Conservation (phyloP, 2,888 invertebrate species). For the Lycocerus yunnanus region DNA sequence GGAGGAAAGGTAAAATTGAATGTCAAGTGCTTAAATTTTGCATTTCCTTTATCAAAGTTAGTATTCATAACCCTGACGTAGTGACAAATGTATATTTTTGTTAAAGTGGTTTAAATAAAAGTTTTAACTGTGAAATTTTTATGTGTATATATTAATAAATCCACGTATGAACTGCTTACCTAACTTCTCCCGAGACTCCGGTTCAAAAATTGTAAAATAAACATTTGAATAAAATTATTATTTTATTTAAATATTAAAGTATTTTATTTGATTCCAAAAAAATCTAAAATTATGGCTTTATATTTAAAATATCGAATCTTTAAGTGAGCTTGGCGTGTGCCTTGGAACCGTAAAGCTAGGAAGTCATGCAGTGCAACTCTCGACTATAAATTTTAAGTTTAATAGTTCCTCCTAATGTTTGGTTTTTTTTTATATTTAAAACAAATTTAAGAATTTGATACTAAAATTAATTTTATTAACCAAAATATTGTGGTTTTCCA, state of each 20-base stretch:
- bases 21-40: conserved; percentile 2
- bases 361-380: conserved; percentile 14
- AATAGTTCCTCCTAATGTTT: conserved; percentile 10
- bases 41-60: not conserved
- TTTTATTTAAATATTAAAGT: not conserved
- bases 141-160: not conserved
- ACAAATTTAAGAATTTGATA: not conserved
- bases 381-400: conserved; percentile 17
- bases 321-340: conserved; percentile 24
- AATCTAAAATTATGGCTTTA: not conserved
- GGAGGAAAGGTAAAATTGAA: conserved; percentile 10
- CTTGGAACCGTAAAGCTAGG: conserved; percentile 22
- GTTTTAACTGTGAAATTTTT: not conserved
- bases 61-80: not conserved
- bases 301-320: not conserved
- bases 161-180: not conserved
- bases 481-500: not conserved
- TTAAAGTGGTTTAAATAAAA: not conserved
- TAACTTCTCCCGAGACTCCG: not conserved
- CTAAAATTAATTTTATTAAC: not conserved
- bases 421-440: not conserved
- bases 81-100: not conserved
- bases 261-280: not conserved
- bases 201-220: too few species aligned
- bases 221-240: not conserved